phyloP scores from a whole-genome alignment of 2,113 vertebrate species.

The Psilopsiagon aurifrons region DNA sequence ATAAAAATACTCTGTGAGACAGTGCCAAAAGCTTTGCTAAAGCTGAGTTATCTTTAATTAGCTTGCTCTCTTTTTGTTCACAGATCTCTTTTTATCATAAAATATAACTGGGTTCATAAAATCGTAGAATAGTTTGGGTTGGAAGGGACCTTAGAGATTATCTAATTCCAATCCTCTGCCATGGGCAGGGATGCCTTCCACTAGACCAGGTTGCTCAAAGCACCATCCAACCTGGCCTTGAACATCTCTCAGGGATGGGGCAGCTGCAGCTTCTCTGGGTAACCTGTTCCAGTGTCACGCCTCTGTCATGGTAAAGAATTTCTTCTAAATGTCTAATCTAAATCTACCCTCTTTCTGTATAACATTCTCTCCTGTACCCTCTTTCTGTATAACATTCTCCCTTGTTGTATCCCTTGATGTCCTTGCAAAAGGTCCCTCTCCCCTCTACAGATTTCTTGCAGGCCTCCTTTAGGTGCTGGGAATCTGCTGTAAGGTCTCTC shows the following conservation, averaged over 20 bases:
- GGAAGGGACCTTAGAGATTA: neutral
- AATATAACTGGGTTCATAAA: neutral
- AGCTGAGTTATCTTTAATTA: neutral
- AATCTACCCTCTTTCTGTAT: neutral
- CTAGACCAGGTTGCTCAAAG: neutral
- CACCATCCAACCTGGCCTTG: neutral
- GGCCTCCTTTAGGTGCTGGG: neutral
- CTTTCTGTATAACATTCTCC: neutral
- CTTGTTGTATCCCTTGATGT: neutral
- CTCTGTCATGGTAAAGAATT: neutral
- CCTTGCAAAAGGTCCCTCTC: neutral
- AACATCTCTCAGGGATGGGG: neutral
- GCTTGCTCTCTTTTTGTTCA: neutral
- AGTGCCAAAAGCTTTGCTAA: neutral
- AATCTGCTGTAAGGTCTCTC: neutral
- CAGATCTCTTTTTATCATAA: neutral
- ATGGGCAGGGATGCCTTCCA: neutral
- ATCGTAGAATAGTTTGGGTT: neutral
- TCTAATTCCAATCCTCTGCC: neutral
- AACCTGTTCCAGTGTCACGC: neutral
- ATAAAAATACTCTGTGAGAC: neutral
- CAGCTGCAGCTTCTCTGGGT: neutral
- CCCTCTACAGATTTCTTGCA: neutral
- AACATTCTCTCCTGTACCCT: neutral
- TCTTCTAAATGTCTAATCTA: neutral